A percentile compares a stretch with the other conserved stretches of the same genome.
phyloP scores from a whole-genome alignment of 2,113 vertebrate genomes.

The Emberiza fucata region DNA sequence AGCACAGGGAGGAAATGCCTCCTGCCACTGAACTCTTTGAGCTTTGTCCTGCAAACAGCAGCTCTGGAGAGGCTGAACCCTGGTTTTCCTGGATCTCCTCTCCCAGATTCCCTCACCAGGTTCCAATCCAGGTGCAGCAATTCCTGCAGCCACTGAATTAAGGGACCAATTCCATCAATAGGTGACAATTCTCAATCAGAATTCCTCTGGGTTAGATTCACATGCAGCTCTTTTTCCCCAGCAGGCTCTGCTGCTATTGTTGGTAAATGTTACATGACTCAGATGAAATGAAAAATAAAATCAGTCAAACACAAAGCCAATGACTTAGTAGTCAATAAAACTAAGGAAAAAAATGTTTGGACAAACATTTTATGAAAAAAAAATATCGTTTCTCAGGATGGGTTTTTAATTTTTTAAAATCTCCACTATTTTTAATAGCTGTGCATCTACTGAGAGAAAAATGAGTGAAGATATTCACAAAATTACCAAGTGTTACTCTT shows the following conservation, averaged over 20 bases:
- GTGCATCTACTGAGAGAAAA: neutral
- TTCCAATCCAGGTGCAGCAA: neutral
- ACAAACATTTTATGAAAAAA: neutral
- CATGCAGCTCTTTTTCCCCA: neutral
- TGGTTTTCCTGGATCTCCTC: neutral
- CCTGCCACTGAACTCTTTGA: neutral
- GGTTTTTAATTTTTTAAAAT: neutral
- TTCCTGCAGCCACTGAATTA: neutral
- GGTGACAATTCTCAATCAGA: neutral
- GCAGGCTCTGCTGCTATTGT: neutral
- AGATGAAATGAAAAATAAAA: neutral
- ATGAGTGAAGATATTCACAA: neutral
- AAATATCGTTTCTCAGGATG: neutral
- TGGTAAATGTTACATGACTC: neutral
- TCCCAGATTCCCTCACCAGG: fast-evolving
- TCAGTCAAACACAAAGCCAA: neutral
- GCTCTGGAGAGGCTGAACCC: neutral
- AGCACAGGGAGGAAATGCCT: neutral
- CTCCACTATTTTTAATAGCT: neutral
- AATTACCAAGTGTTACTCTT: neutral
- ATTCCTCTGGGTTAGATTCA: neutral
- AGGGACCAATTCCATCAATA: neutral
- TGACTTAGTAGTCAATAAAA: neutral
- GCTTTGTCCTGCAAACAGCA: neutral
- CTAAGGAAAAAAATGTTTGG: neutral